Evolutionary conservation across 1,140 invertebrate species (phyloP).

Genomic region (Brachionus paranguensis): DNA sequence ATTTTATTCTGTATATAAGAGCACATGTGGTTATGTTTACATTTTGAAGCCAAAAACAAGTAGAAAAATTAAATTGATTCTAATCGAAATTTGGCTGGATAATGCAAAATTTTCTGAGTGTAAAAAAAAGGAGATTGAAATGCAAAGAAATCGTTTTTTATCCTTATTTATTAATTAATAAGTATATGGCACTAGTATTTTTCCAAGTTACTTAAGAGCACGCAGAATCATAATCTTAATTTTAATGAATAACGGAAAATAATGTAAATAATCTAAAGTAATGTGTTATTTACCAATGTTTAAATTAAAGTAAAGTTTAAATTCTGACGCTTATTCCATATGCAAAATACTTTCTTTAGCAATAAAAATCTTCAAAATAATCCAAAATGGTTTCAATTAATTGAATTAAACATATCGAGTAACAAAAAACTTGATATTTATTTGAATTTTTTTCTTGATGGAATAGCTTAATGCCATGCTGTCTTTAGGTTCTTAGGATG

Average conservation of each 20-base stretch:
- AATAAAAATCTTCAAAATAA: neutral
- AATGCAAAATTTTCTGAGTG: neutral
- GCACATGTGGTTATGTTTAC: neutral
- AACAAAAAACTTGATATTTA: neutral
- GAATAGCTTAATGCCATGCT: neutral
- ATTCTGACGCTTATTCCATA: neutral
- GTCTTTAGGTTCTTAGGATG: neutral
- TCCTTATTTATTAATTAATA: neutral
- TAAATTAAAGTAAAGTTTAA: conserved; percentile 3
- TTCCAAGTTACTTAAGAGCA: neutral
- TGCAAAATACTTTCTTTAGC: neutral
- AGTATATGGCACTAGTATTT: neutral
- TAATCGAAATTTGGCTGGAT: neutral
- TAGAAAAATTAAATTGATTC: neutral
- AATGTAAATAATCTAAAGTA: conserved; percentile 2
- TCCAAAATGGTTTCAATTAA: neutral
- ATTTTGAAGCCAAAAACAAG: neutral
- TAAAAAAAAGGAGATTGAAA: neutral
- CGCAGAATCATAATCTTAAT: neutral
- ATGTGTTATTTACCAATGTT: neutral
- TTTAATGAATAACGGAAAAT: neutral
- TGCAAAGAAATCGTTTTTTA: neutral
- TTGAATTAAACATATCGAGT: neutral
- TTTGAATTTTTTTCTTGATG: neutral
- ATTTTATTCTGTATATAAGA: neutral